Evolutionary conservation across 2,888 invertebrate genomes (phyloP), one percentile per base, ranked within the genome.

Genomic region (Drosophila maculinotata): DNA sequence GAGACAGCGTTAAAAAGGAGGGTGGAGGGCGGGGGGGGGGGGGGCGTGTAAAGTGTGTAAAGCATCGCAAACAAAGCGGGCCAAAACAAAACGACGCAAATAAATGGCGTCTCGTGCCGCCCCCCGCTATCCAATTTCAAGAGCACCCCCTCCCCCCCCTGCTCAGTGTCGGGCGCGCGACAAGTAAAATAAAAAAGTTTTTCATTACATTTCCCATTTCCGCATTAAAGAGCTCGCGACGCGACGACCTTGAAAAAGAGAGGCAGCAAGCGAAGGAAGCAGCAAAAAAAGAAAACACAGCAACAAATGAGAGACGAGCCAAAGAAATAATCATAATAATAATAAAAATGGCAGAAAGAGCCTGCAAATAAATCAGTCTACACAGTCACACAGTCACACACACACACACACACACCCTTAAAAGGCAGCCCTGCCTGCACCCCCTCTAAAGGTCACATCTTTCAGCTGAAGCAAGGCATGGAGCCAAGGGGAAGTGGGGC

Each of bases 291-390:
- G n/a, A n/a, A 51, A 52, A 51, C 7, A 58, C 57, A 42, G 30
- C 48, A 69, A 49, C 51, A 70, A 72, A 72, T 57, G 39, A 48
- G 56, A 44, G 56, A 72, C 71, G 58, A 66, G 53, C 54, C 62
- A 75, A 75, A 79, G 76, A 78, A 87, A 85, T 82, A 85, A 85
- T 85, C 77, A 80, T 82, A 79, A 84, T 84, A 84, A 80, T 84
- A 84, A 82, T 83, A 77, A 79, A 81, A 87, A 74, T 87, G 76
- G 69, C 79, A 72, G 68, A 66, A 73, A 80, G 86, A 66, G 79
- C 83, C 64, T 60, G 73, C 64, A 81, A 87, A 85, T 87, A 82
- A 87, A 87, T 82, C 86, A 87, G 87, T 87, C 86, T 87, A 57
- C 80, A 73, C 53, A 47, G 38, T 33, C 53, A 66, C 67, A 36